phyloP scores from a whole-genome alignment of 2,797 vertebrate species.

The Pseudochaenichthys georgianus region DNA sequence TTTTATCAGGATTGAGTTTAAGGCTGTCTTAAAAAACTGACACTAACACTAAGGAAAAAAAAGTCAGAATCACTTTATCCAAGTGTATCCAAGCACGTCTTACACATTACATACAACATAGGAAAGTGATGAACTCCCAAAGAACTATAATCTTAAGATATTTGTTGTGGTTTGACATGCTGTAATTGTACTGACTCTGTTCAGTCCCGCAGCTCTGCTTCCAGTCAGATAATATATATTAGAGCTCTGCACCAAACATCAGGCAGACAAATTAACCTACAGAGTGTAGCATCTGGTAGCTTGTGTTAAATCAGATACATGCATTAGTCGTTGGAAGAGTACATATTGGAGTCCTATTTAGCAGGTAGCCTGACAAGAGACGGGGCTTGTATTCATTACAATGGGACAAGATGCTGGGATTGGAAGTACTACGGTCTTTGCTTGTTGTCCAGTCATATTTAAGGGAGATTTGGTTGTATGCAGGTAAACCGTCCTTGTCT shows the following conservation, averaged over 20 bases:
- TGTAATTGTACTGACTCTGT: neutral
- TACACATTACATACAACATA: too few species aligned
- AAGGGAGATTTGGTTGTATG: too few species aligned
- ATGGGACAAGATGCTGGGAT: too few species aligned
- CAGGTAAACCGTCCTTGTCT: too few species aligned
- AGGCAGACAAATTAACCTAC: neutral
- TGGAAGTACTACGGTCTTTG: too few species aligned
- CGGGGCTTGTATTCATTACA: too few species aligned
- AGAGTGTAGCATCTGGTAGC: neutral
- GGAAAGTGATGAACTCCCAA: neutral
- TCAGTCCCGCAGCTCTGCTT: neutral
- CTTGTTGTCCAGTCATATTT: too few species aligned
- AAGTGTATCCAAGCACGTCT: too few species aligned
- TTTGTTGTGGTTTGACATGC: neutral
- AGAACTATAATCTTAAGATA: neutral
- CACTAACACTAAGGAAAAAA: neutral
- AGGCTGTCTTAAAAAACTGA: neutral
- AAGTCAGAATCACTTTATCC: neutral
- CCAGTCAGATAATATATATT: neutral
- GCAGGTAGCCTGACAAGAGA: neutral
- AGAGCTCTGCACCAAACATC: neutral
- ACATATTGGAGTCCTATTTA: neutral
- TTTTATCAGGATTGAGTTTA: slow-evolving; percentile 17
- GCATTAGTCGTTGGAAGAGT: too few species aligned
- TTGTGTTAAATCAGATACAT: neutral